Evolutionary conservation across 2,888 invertebrate species (phyloP).

Genomic region (Amphipoea oculea): DNA sequence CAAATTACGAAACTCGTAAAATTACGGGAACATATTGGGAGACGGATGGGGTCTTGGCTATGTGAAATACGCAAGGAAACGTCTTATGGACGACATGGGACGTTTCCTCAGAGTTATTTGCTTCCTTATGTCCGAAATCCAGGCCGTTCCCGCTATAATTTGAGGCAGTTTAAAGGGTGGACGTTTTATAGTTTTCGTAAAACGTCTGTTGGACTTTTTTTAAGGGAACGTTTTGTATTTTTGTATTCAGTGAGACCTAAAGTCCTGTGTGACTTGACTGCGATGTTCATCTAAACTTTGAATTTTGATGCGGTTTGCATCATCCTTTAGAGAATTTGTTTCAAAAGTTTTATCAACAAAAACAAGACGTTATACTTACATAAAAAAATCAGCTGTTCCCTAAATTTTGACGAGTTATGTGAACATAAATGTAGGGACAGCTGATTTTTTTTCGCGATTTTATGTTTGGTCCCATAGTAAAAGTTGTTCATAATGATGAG

Average conservation of each 20-base stretch:
- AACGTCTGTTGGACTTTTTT: background rate
- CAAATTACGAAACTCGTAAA: conserved; percentile 86
- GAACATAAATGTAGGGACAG: too few species aligned
- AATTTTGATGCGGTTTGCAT: background rate
- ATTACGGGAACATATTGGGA: conserved; percentile 80
- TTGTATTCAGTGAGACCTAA: background rate
- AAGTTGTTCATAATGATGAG: too few species aligned
- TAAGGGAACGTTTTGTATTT: background rate
- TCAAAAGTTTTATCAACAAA: background rate
- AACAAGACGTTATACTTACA: too few species aligned
- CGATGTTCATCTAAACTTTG: background rate
- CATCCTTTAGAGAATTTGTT: background rate
- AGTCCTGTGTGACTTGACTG: background rate
- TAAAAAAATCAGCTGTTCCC: too few species aligned
- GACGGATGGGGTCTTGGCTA: conserved; percentile 79
- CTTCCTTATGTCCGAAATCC: conserved; percentile 79
- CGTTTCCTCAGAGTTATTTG: conserved; percentile 83
- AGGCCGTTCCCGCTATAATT: conserved; percentile 73
- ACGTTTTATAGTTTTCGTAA: conserved; percentile 43
- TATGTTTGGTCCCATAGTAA: too few species aligned
- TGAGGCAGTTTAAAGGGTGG: conserved; percentile 69
- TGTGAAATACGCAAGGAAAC: conserved; percentile 80
- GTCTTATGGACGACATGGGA: conserved; percentile 78
- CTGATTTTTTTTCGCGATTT: too few species aligned
- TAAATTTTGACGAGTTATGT: too few species aligned